Evolutionary conservation across 2,113 vertebrate species (phyloP), one percentile per base, ranked within the genome.

Genomic region (Gavialis gangeticus): DNA sequence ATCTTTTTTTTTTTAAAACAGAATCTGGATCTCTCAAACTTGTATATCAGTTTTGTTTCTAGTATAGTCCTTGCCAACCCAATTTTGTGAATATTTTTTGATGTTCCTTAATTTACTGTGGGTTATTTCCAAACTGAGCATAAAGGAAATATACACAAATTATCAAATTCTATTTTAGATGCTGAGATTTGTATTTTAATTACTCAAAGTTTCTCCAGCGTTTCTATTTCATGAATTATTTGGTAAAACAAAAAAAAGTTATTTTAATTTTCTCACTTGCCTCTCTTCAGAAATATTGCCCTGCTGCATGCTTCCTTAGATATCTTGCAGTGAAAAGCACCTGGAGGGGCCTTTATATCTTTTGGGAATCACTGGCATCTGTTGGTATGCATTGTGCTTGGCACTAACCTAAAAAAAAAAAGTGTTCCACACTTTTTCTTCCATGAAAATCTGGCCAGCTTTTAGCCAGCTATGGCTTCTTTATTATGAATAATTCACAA

Each of bases 401-500:
- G 9, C 10, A 59, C 6, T 88, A 84, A 90, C 30, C 4, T 2
- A 77, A 91, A 85, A 81, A 91, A 85, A 81, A 60, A 17, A 91
- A 73, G 10, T 69, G 73, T n/a, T 30, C 10, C 12, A 67, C 1
- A 7, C 66, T 54, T 69, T 55, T 16, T 88, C 24, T 73, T 92
- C 79, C 28, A 28, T 62, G 18, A 56, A 80, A 88, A 84, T 6
- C 0, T 55, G 12, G 27, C 18, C 75, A 22, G 55, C 62, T 77
- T 93, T 77, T 66, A 92, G 71, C 82, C 71, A 82, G 55, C 5
- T 6, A 57, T 13, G 2, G 4, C 66, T 93, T 89, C 56, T 55
- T 89, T 87, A n/a, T 59, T 78, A 58, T 78, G 62, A 91, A 90
- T 84, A 24, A 92, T n/a, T 90, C 21, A 75, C 22, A 4, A 1